Evolutionary conservation across 2,113 vertebrate species (phyloP), one percentile per base, ranked within the genome.

Genomic region (Amazona guildingii): DNA sequence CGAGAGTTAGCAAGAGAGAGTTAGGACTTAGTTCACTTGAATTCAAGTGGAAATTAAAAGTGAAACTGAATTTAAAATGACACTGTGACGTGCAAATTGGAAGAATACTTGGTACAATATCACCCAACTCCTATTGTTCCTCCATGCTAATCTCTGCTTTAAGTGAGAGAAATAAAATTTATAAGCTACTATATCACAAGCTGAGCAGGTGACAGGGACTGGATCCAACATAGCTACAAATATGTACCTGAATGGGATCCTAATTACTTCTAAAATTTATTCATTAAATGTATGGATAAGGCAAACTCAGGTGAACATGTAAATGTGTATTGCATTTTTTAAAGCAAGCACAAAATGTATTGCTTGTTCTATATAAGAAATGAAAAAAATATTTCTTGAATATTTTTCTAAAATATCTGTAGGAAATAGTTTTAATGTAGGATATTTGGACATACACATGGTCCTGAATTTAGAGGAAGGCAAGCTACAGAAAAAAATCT

Each of bases 11-110:
- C 37, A 37, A 37, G 41, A 69, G 23, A 73, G 69, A 31, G 7
- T 64, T 77, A 77, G 37, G 54, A 78, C 31, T 49, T 74, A 55
- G 46, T 67, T 96, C 39, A 72, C 33, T 90, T 93, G 75, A 93
- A 88, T 92, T 75, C 51, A 70, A 78, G 52, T 64, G 55, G 51
- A 95, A 94, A 94, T 68, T 90, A 81, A 88, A 90, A 52, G 43
- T 83, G 33, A 90, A 95, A 90, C 33, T 64, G 51, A 83, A 92
- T 68, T 81, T 72, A 33, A 75, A 83, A 64, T 64, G 13, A 68
- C 7, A 52, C 70, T 75, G 63, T 64, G 46, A 77, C 27, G 31
- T 78, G 39, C 72, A 91, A 75, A 75, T 17, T 55, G 20, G 55
- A 83, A 86, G 25, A 67, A 52, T 61, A 37, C 35, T 81, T 41